Conservation (phyloP, 2,888 invertebrate genomes). For the Heliconius erato region DNA sequence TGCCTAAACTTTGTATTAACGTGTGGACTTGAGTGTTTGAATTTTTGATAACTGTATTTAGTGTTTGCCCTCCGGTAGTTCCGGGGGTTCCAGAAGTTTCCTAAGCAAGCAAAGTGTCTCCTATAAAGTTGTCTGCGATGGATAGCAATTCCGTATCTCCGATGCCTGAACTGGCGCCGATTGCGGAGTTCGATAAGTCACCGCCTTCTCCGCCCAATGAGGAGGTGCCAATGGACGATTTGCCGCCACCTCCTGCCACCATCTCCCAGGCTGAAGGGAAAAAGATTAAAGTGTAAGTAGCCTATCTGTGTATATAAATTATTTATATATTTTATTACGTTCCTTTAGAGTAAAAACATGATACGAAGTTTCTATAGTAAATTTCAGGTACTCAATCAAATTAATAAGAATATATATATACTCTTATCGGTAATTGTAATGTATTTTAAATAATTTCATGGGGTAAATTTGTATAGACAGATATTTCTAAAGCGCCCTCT, state of each 20-base stretch:
- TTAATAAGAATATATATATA: too few relatives aligned
- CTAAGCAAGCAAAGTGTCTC: slow-evolving; percentile 84
- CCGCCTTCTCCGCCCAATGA: slow-evolving; percentile 88
- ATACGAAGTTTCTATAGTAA: too few relatives aligned
- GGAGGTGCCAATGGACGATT: slow-evolving; percentile 87
- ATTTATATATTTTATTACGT: too few relatives aligned
- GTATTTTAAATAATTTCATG: too few relatives aligned
- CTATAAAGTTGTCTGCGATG: slow-evolving; percentile 86
- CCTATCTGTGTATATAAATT: background rate
- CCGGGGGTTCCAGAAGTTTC: slow-evolving; percentile 64
- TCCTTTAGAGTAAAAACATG: too few relatives aligned
- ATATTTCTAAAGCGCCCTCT: slow-evolving; percentile 24
- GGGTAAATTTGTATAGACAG: too few relatives aligned
- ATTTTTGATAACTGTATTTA: slow-evolving; percentile 36
- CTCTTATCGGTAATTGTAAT: too few relatives aligned
- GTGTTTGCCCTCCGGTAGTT: slow-evolving; percentile 60
- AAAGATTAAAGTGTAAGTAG: slow-evolving; percentile 82
- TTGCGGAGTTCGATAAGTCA: slow-evolving; percentile 90
- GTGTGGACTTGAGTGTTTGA: slow-evolving; percentile 16
- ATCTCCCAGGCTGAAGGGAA: slow-evolving; percentile 86
- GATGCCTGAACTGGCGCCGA: slow-evolving; percentile 89
- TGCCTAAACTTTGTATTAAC: slow-evolving; percentile 11
- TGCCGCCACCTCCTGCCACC: slow-evolving; percentile 87
- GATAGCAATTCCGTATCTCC: slow-evolving; percentile 89
- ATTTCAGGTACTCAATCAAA: too few relatives aligned